Base-by-base conservation (phyloP, 2,797 vertebrate genomes). In the Typhlichthys eigenmanni region DNA sequence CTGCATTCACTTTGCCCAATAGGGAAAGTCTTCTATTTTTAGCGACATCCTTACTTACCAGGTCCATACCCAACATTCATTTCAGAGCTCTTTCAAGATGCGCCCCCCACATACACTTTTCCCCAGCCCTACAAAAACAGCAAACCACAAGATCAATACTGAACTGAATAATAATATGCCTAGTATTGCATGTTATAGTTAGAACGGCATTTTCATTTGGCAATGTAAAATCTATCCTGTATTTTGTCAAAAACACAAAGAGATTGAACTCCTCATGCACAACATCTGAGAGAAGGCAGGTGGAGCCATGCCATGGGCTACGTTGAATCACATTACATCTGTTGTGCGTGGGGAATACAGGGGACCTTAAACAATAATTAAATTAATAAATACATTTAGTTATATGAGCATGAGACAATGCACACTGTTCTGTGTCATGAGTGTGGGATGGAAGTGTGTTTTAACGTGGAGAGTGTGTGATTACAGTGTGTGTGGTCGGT, bases 271-370 rank as follows among this genome's bases (percentile, higher is more conserved):
- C 53, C 58, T 50, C 4, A 47, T 53, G 49, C 65, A 45, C 50
- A 59, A 51, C 59, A 49, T 55, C 79, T 68, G 7, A 61, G 32
- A 43, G 56, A 49, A 69, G 47, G 61, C 72, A 71, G 78, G 69
- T 72, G 68, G 79, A 61, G 19, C 45, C 5, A 54, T 55, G 64
- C 68, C 72, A 54, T 11, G 0, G 70, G 71, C 60, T n/a, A 55
- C 68, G 80, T 75, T 68, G 76, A 87, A 74, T 77, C 75, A 62
- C 51, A 69, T 78, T 62, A 49, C 55, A 60, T 55, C 61, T 56
- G 64, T 19, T 51, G 59, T 61, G 64, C n/a, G 11, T 10, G 2
- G 54, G 54, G 47, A 66, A 60, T 19, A 0, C 51, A 38, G n/a
- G 38, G 9, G 38, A 38, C 8, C 38, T 38, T 38, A 7, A 38